A percentile compares a stretch with the other conserved stretches of the same genome.
Evolutionary conservation across 1,140 invertebrate genomes (phyloP).

Genomic region (Zophobas morio): DNA sequence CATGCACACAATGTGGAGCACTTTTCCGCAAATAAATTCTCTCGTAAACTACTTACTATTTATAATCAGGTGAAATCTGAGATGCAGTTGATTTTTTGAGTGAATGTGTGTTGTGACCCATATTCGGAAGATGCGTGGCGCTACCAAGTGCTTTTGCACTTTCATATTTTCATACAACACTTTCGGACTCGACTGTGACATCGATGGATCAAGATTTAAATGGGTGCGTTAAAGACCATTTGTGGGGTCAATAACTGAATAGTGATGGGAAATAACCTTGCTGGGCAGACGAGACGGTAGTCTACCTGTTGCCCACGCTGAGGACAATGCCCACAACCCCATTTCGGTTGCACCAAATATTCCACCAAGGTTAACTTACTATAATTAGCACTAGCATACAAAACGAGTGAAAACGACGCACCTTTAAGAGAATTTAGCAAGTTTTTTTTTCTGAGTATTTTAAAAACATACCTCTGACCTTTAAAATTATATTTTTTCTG

Average conservation of each 20-base stretch:
- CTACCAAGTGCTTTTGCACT: constrained; percentile 57
- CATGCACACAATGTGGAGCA: constrained; percentile 53
- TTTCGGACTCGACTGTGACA: constrained; percentile 6
- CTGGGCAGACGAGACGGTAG: constrained; percentile 53
- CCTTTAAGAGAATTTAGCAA: background rate
- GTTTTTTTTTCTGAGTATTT: no score
- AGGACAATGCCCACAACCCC: constrained; percentile 52
- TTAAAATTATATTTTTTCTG: no score
- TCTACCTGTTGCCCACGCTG: constrained; percentile 53
- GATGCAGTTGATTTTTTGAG: constrained; percentile 56
- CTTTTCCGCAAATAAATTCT: constrained; percentile 58
- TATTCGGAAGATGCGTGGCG: constrained; percentile 53
- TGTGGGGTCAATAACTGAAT: constrained; percentile 54
- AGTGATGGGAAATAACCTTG: constrained; percentile 55
- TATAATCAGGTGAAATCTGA: constrained; percentile 61
- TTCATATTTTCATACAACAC: constrained; percentile 49
- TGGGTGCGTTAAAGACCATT: constrained; percentile 27
- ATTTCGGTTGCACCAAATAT: constrained; percentile 8
- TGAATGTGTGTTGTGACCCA: constrained; percentile 61
- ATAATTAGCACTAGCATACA: background rate
- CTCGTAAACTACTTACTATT: constrained; percentile 58
- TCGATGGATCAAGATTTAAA: constrained; percentile 13
- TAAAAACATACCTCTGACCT: no score
- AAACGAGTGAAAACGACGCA: background rate
- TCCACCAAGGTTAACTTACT: constrained; percentile 31